Conservation (phyloP, 2,888 invertebrate genomes). For the Megastigmus dorsalis region DNA sequence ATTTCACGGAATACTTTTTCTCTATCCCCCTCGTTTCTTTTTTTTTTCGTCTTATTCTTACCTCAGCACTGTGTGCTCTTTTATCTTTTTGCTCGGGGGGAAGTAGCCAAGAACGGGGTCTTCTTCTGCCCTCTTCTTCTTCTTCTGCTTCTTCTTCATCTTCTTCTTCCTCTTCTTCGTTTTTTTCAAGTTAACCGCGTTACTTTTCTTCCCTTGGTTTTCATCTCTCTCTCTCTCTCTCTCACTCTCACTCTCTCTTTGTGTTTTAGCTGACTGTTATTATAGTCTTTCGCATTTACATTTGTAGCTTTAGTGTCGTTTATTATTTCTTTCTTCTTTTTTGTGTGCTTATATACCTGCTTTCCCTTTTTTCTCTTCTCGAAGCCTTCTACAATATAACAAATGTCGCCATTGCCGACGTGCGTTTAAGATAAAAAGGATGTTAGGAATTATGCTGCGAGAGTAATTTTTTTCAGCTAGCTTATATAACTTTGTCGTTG, state of each 20-base stretch:
- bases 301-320: conserved; percentile 40
- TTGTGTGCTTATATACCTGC: no score
- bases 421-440: no score
- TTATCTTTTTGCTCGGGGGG: conserved; percentile 39
- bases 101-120: conserved; percentile 53
- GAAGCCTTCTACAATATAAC: no score
- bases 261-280: conserved; percentile 44
- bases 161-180: conserved; percentile 36
- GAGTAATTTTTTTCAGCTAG: no score
- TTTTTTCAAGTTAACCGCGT: conserved; percentile 45
- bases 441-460: no score
- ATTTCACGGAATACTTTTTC: conserved; percentile 20
- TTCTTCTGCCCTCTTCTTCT: conserved; percentile 39
- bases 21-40: background rate
- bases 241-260: conserved; percentile 35
- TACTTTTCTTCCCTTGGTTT: conserved; percentile 48
- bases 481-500: no score
- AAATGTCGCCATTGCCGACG: no score
- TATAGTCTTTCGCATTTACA: conserved; percentile 50
- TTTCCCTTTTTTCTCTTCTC: background rate
- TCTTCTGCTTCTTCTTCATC: conserved; percentile 38
- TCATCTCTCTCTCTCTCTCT: conserved; percentile 40
- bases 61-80: background rate
- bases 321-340: conserved; percentile 34
- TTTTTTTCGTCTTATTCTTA: background rate